Conservation (phyloP, 1,140 invertebrate species). For the Brachionus koreanus region DNA sequence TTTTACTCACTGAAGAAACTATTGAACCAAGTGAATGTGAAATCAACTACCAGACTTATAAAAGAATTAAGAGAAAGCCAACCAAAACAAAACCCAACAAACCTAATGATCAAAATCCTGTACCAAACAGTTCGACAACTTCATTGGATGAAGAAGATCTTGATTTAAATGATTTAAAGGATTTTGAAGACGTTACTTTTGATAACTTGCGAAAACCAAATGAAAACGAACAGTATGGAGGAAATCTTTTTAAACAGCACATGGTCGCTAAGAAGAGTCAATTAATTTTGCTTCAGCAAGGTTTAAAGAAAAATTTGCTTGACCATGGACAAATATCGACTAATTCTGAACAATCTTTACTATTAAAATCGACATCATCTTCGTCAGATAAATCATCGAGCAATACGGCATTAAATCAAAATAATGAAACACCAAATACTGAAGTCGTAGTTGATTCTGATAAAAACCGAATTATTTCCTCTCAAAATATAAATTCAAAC, state of each 20-base stretch:
- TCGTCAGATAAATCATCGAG: background rate
- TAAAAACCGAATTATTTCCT: background rate
- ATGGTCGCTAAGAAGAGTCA: background rate
- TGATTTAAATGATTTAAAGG: constrained; percentile 40
- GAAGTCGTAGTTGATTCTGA: background rate
- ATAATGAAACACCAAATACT: background rate
- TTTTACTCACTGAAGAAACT: background rate
- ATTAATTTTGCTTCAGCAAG: background rate
- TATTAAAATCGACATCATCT: constrained; percentile 7
- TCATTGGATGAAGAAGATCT: constrained; percentile 31
- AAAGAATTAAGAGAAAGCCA: background rate
- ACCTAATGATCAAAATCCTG: background rate
- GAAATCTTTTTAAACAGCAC: background rate
- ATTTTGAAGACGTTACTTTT: constrained; percentile 42
- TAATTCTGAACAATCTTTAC: background rate
- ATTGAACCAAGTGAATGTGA: background rate
- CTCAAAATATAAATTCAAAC: background rate
- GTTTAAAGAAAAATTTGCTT: background rate
- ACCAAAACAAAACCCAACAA: background rate
- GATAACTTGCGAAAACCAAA: constrained; percentile 39
- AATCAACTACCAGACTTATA: constrained; percentile 1
- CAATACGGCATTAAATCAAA: background rate
- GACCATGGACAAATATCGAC: background rate
- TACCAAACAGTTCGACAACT: background rate
- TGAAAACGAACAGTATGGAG: background rate